Percentiles rank a stretch among this genome's conserved stretches.
Conservation (phyloP, 2,888 invertebrate species). For the Sinohyriopsis cumingii region DNA sequence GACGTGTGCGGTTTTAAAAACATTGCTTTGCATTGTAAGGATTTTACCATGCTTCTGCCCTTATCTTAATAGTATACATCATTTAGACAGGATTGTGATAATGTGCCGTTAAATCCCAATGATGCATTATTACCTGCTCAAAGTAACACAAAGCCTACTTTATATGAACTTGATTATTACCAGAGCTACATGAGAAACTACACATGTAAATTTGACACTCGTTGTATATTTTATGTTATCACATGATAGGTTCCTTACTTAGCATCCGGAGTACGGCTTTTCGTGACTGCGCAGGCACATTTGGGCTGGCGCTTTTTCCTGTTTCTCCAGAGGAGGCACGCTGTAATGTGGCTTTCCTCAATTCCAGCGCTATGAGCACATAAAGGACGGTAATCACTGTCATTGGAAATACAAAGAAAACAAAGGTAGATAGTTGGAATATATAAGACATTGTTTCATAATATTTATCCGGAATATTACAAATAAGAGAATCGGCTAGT, state of each 20-base stretch:
- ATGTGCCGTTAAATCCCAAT: no score
- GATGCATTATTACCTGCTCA: not conserved
- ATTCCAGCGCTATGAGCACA: slow-evolving; percentile 63
- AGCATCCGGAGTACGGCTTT: slow-evolving; percentile 62
- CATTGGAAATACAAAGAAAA: slow-evolving; percentile 86
- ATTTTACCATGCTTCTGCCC: no score
- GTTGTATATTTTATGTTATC: not conserved
- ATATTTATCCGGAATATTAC: slow-evolving; percentile 57
- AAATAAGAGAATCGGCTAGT: slow-evolving; percentile 55
- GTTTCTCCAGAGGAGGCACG: slow-evolving; percentile 38
- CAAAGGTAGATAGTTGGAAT: slow-evolving; percentile 85
- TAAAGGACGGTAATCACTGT: slow-evolving; percentile 85
- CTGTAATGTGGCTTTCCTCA: slow-evolving; percentile 48
- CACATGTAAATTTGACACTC: not conserved
- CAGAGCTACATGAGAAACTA: not conserved
- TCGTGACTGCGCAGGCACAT: slow-evolving; percentile 36
- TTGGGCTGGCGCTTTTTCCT: slow-evolving; percentile 16
- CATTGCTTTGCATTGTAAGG: no score
- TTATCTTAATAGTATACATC: no score
- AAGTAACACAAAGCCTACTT: not conserved
- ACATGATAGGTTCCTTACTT: slow-evolving; percentile 41
- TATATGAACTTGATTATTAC: not conserved
- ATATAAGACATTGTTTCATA: slow-evolving; percentile 69
- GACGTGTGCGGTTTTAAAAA: no score
- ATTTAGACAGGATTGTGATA: no score